These are phyloP conservation scores for Poicephalus gulielmi DNA, from an alignment of 2,113 vertebrate species.

Conservation along the genomic window DNA sequence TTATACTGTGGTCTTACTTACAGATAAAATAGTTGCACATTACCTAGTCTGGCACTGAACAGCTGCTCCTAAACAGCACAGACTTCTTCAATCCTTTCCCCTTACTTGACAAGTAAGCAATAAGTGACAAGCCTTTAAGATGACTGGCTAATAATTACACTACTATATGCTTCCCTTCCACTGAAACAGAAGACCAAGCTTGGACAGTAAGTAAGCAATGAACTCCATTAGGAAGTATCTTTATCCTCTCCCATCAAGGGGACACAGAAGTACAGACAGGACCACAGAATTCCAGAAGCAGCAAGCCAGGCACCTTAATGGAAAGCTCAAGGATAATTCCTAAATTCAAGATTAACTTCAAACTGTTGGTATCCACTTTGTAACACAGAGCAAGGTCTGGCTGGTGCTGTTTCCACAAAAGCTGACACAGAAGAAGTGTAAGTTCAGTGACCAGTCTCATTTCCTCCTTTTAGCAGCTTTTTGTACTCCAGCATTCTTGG, in stretches of 20 bases:
- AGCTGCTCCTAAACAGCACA: neutral
- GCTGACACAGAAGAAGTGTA: neutral
- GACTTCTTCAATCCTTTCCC: neutral
- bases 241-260: neutral
- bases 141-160: neutral
- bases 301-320: neutral
- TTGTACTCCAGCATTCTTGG: neutral
- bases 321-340: neutral
- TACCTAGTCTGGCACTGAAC: neutral
- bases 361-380: neutral
- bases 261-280: neutral
- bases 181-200: neutral
- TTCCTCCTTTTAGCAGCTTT: neutral
- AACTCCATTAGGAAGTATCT: neutral
- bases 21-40: neutral
- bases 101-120: neutral
- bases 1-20: neutral
- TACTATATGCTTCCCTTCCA: neutral
- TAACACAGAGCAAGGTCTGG: fast-evolving
- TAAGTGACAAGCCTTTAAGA: neutral
- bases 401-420: neutral
- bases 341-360: neutral
- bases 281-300: neutral
- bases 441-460: neutral
- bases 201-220: neutral